These are phyloP conservation scores for Tetragnatha montana DNA, from an alignment of 2,888 invertebrate species.

Conservation along the genomic window DNA sequence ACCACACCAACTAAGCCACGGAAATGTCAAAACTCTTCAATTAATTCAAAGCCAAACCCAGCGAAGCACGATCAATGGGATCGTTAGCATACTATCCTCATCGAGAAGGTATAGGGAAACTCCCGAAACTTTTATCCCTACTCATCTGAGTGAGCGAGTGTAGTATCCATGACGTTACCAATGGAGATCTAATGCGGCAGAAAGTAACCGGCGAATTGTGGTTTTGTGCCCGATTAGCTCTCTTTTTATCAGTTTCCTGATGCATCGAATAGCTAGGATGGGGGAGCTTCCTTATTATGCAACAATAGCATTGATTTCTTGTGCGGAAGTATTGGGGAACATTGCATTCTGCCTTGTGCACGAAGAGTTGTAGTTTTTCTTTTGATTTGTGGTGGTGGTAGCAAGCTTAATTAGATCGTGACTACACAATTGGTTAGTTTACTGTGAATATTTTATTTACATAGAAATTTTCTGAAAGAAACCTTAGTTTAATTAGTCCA, in stretches of 20 bases:
- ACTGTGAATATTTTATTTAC: no score
- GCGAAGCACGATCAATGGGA: background rate
- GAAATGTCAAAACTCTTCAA: no score
- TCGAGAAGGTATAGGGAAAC: background rate
- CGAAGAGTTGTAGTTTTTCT: background rate
- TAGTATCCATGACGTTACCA: background rate
- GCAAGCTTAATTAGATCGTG: no score
- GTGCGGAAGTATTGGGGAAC: background rate
- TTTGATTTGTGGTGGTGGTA: no score
- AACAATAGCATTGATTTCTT: conserved; percentile 11
- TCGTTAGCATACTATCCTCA: background rate
- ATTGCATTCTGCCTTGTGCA: background rate
- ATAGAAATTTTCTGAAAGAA: no score
- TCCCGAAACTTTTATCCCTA: background rate
- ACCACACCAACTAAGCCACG: no score
- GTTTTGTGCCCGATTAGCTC: background rate
- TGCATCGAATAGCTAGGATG: background rate
- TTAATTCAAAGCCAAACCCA: no score
- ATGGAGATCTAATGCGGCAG: background rate
- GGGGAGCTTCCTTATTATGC: conserved; percentile 20
- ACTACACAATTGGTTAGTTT: no score
- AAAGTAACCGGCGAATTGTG: background rate
- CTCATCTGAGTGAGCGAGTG: background rate
- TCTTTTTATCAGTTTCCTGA: conserved; percentile 26
- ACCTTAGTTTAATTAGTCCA: no score